Conservation (phyloP, 1,140 invertebrate species). For the Aphelenchoides fujianensis region DNA sequence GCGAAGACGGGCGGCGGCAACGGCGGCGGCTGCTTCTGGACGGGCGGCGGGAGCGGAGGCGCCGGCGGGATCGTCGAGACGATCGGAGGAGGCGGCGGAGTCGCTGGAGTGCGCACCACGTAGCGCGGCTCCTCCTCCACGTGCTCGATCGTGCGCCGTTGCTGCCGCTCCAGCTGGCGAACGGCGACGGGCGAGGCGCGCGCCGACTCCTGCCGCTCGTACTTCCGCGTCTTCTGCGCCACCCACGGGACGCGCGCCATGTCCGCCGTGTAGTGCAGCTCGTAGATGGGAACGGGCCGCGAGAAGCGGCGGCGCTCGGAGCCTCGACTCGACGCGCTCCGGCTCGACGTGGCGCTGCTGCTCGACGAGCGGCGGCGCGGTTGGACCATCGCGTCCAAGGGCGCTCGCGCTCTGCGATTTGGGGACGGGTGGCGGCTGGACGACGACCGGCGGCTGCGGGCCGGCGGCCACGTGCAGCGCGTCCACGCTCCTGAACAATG, state of each 20-base stretch:
- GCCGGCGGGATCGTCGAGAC: not conserved
- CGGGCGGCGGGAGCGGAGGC: constrained; percentile 1
- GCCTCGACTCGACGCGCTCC: constrained; percentile 5
- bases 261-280: not conserved
- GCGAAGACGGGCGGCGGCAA: not conserved
- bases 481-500: not conserved
- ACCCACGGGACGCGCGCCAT: not conserved
- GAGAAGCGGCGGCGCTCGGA: not conserved
- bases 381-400: not conserved
- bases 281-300: not conserved
- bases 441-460: not conserved
- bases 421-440: not conserved
- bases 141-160: not conserved
- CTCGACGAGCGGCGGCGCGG: not conserved
- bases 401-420: not conserved
- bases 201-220: constrained; percentile 10
- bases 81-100: not conserved
- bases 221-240: not conserved
- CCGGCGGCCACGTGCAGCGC: not conserved
- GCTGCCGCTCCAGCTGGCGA: constrained; percentile 7
- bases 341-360: not conserved
- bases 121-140: not conserved
- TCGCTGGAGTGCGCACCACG: not conserved
- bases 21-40: not conserved
- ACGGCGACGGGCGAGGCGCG: not conserved